Conservation (phyloP, 2,888 invertebrate genomes). For the Brachynemurus nebulosus region DNA sequence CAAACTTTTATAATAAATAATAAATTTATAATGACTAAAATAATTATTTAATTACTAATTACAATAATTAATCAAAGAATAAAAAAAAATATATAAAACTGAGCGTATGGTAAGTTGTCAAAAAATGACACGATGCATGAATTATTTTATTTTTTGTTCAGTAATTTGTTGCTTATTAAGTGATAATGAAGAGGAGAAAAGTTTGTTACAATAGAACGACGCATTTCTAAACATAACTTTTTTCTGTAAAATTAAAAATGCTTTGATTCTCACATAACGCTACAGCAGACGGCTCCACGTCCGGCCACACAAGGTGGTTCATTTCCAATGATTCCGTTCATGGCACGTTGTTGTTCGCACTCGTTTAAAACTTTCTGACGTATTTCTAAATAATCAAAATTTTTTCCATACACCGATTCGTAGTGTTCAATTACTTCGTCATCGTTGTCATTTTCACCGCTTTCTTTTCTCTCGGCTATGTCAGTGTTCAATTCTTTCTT, state of each 20-base stretch:
- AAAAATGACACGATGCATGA: too few relatives aligned
- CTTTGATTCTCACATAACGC: background rate
- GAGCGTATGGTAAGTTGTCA: too few relatives aligned
- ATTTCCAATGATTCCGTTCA: background rate
- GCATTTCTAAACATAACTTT: background rate
- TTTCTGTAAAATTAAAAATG: background rate
- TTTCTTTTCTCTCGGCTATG: slow-evolving; percentile 8
- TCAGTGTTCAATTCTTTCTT: slow-evolving; percentile 5
- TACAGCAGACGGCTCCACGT: slow-evolving; percentile 2
- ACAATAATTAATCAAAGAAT: too few relatives aligned
- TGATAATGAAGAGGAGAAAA: background rate
- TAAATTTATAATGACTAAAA: too few relatives aligned
- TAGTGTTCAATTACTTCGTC: slow-evolving; percentile 27
- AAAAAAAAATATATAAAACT: too few relatives aligned
- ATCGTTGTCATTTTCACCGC: slow-evolving; percentile 15
- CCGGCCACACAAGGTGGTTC: background rate
- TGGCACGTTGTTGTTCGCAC: slow-evolving; percentile 13
- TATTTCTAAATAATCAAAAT: slow-evolving; percentile 28
- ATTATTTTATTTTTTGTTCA: too few relatives aligned
- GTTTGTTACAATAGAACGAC: background rate
- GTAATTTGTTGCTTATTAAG: too few relatives aligned
- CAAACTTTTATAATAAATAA: too few relatives aligned
- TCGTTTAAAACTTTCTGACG: slow-evolving; percentile 24
- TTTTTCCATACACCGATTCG: slow-evolving; percentile 31
- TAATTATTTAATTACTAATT: too few relatives aligned